Percentiles rank a stretch among this genome's conserved stretches.
Conservation (phyloP, 64 coral and sea anemone species). For the Pocillopora damicornis region DNA sequence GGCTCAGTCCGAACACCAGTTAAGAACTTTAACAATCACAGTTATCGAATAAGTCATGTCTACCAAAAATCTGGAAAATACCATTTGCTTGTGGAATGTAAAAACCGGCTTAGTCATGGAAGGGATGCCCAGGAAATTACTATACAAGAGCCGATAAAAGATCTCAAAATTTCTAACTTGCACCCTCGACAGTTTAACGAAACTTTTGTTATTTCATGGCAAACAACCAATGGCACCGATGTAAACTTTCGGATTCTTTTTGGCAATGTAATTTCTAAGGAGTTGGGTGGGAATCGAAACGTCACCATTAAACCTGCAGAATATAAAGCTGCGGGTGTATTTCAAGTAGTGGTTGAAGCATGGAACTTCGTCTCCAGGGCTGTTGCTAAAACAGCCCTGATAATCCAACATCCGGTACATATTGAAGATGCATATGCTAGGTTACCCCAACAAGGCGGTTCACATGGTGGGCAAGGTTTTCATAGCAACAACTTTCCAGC, state of each 20-base stretch:
- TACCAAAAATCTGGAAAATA: neutral
- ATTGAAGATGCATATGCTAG: neutral
- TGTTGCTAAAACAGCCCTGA: neutral
- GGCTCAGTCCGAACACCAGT: neutral
- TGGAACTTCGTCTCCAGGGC: slow-evolving; percentile 12
- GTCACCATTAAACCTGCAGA: neutral
- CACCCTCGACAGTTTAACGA: neutral
- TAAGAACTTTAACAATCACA: neutral
- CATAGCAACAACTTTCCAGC: neutral
- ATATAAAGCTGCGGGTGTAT: slow-evolving; percentile 14
- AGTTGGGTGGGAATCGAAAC: neutral
- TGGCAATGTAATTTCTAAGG: neutral
- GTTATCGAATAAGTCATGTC: neutral
- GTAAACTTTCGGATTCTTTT: neutral
- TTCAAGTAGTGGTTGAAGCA: neutral
- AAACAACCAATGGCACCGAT: slow-evolving; percentile 13
- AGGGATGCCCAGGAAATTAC: neutral
- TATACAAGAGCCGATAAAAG: slow-evolving; percentile 17
- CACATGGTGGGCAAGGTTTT: neutral
- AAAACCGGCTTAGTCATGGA: neutral
- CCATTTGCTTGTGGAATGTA: neutral
- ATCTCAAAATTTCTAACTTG: neutral
- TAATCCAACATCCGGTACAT: slow-evolving; percentile 5
- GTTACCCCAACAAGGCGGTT: neutral
- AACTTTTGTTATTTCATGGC: slow-evolving; percentile 8